Evolutionary conservation across 2,113 vertebrate genomes (phyloP).

Genomic region (Pogonocichla stellata): DNA sequence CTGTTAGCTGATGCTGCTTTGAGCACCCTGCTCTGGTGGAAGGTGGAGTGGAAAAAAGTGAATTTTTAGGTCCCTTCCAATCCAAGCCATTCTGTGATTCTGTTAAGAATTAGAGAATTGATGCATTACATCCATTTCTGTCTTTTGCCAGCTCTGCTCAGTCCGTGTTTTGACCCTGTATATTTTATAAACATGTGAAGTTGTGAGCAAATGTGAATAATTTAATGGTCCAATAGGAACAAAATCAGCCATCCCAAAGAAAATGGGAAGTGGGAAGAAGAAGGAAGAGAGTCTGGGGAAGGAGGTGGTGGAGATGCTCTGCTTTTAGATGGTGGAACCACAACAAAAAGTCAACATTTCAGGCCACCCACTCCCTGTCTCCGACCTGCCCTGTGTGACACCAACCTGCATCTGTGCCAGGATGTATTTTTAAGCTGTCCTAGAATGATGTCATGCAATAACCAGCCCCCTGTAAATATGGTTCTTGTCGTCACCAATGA

Average conservation of each 20-base stretch:
- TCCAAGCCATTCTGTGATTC: not conserved
- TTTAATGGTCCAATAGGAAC: not conserved
- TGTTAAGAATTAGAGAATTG: not conserved
- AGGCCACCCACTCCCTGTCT: not conserved
- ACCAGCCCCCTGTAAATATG: not conserved
- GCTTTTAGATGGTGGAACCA: not conserved
- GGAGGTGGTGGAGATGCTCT: not conserved
- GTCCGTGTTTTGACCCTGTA: not conserved
- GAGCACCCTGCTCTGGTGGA: not conserved
- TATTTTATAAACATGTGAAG: not conserved
- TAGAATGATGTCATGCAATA: not conserved
- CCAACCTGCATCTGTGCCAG: not conserved
- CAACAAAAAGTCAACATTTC: not conserved
- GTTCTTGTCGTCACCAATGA: not conserved
- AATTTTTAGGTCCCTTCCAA: not conserved
- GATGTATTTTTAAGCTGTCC: not conserved
- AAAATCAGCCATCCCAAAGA: not conserved
- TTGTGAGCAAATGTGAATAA: not conserved
- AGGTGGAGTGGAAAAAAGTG: not conserved
- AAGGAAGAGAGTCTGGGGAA: not conserved
- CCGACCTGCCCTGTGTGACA: not conserved
- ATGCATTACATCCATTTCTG: not conserved
- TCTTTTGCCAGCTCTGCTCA: not conserved
- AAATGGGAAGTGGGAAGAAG: not conserved
- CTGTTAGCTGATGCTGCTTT: not conserved